Percentiles rank a stretch among this genome's conserved stretches.
These are phyloP conservation scores for Dinocampus coccinellae DNA, from an alignment of 2,888 invertebrate species.

Conservation along the genomic window DNA sequence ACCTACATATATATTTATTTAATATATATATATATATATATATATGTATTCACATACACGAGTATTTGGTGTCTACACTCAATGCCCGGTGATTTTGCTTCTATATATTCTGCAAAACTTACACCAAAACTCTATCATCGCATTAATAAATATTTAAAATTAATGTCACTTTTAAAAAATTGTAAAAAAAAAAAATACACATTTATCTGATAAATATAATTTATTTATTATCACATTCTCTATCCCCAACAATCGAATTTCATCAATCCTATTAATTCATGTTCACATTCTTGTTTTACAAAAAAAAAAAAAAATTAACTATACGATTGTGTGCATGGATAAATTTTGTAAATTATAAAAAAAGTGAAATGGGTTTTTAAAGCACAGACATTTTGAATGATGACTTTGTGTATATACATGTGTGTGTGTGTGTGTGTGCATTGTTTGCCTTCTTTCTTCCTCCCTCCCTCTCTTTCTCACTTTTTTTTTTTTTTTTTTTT, in stretches of 20 bases:
- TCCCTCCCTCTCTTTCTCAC: too few species aligned
- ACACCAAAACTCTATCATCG: background rate
- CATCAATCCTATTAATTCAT: background rate
- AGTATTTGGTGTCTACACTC: background rate
- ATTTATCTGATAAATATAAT: background rate
- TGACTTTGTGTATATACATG: background rate
- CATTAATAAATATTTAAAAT: too few species aligned
- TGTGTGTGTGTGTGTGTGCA: background rate
- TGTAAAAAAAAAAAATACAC: too few species aligned
- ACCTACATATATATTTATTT: slow-evolving; percentile 22
- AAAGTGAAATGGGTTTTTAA: background rate
- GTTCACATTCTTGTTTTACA: background rate
- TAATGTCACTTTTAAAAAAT: too few species aligned
- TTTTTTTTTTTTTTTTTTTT: too few species aligned
- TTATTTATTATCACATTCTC: background rate
- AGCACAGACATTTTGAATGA: background rate
- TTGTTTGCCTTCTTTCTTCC: background rate
- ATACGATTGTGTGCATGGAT: background rate
- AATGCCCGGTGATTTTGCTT: slow-evolving; percentile 2
- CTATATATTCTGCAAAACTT: background rate
- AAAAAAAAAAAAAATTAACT: too few species aligned
- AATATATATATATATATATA: slow-evolving; percentile 16
- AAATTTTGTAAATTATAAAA: too few species aligned
- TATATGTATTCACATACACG: background rate
- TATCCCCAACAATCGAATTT: background rate